phyloP scores from a whole-genome alignment of 2,797 vertebrate species.

The Lepilemur septentrionalis region DNA sequence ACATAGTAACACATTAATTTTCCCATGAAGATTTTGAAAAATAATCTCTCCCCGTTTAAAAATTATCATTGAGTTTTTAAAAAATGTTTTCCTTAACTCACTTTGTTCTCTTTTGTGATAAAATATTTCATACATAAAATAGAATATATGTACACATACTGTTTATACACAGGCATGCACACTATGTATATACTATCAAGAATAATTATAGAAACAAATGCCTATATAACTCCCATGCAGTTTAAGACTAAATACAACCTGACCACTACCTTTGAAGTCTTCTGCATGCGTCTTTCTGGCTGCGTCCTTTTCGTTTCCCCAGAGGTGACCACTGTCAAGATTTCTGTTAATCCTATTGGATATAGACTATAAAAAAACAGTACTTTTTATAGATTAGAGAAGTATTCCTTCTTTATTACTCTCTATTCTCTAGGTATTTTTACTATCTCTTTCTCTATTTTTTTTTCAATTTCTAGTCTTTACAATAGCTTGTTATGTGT shows the following conservation, averaged over 20 bases:
- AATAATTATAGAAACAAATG: not conserved
- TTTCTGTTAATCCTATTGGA: not conserved
- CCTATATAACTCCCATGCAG: rapidly evolving
- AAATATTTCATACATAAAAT: not conserved
- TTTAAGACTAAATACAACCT: not conserved
- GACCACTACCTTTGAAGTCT: rapidly evolving
- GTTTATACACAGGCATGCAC: rapidly evolving
- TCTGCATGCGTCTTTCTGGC: not conserved
- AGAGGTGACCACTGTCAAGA: not conserved
- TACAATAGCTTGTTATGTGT: not conserved
- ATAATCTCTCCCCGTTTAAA: not conserved
- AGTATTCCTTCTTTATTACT: not conserved
- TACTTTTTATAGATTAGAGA: not conserved
- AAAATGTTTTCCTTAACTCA: not conserved
- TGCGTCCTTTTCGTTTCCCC: not conserved
- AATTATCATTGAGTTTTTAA: not conserved
- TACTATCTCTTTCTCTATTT: not conserved
- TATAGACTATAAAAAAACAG: not conserved
- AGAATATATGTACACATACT: not conserved
- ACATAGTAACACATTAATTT: not conserved
- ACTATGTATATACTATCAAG: not conserved
- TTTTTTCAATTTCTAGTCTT: not conserved
- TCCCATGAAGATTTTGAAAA: not conserved
- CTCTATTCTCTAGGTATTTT: not conserved
- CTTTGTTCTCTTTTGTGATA: not conserved